These are phyloP conservation scores for Drosophila erecta DNA, from an alignment of 1,140 invertebrate species.

Conservation along the genomic window DNA sequence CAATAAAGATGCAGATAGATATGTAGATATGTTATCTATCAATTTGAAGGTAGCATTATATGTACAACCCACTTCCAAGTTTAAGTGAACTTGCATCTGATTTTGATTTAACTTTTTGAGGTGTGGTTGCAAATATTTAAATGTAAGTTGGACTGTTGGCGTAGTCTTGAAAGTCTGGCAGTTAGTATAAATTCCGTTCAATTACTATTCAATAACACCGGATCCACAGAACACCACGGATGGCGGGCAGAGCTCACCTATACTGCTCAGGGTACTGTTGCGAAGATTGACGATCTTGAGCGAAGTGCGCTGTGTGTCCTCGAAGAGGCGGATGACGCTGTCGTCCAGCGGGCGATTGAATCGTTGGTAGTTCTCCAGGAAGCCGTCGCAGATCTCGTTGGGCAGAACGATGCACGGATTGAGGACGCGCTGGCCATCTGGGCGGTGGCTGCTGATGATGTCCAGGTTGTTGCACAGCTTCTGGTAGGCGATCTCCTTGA, in stretches of 20 bases:
- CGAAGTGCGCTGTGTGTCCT: slow-evolving; percentile 88
- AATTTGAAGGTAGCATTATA: background rate
- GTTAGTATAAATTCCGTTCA: background rate
- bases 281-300: slow-evolving; percentile 89
- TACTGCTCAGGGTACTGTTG: slow-evolving; percentile 88
- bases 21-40: background rate
- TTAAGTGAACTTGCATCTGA: background rate
- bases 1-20: no score
- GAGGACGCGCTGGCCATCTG: slow-evolving; percentile 47
- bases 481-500: slow-evolving; percentile 88
- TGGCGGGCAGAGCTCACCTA: slow-evolving; percentile 31
- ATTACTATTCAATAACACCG: background rate
- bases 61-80: no score
- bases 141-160: background rate
- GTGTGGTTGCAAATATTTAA: background rate
- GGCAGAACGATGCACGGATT: slow-evolving; percentile 73
- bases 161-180: background rate
- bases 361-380: slow-evolving; percentile 89
- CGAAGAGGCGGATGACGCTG: slow-evolving; percentile 90
- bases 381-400: slow-evolving; percentile 86
- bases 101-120: background rate
- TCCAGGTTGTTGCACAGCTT: slow-evolving; percentile 88
- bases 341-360: slow-evolving; percentile 86
- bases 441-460: slow-evolving; percentile 85
- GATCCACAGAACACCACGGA: background rate